phyloP scores from a whole-genome alignment of 1,140 invertebrate genomes.

The Cardiocondyla obscurior region DNA sequence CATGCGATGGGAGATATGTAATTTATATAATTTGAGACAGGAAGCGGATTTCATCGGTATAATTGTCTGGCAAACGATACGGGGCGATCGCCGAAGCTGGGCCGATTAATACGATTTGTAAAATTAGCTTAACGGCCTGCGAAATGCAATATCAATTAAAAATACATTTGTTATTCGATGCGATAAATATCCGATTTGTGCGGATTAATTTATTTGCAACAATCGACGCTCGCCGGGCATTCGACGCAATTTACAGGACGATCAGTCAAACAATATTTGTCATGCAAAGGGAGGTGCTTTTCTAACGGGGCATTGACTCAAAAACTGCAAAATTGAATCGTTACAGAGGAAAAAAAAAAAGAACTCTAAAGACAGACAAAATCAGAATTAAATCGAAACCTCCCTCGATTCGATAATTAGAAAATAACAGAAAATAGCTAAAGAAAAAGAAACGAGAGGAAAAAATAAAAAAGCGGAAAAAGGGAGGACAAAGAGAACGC shows the following conservation, averaged over 20 bases:
- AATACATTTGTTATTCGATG: not conserved
- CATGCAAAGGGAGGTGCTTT: not conserved
- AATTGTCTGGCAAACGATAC: not conserved
- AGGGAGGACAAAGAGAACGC: not conserved
- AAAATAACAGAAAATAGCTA: not conserved
- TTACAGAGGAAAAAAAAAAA: not conserved
- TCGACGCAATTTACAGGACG: not conserved
- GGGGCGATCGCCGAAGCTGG: not conserved
- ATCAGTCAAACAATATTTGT: not conserved
- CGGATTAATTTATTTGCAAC: not conserved
- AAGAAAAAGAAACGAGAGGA: not conserved
- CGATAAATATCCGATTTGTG: not conserved
- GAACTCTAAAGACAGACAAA: not conserved
- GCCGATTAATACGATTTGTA: not conserved
- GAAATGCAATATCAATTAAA: slow-evolving; percentile 6
- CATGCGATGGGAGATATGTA: not conserved
- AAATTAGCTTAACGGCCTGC: not conserved
- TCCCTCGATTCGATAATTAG: not conserved
- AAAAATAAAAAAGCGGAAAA: too few relatives aligned
- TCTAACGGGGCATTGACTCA: not conserved
- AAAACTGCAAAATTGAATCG: slow-evolving; percentile 4
- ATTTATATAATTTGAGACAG: not conserved
- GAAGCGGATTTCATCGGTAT: not conserved
- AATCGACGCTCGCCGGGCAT: not conserved
- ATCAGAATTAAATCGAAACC: not conserved